A percentile compares a stretch with the other conserved stretches of the same genome.
These are phyloP conservation scores for Stegodyphus mimosarum DNA, from an alignment of 1,140 invertebrate species.

Conservation along the genomic window DNA sequence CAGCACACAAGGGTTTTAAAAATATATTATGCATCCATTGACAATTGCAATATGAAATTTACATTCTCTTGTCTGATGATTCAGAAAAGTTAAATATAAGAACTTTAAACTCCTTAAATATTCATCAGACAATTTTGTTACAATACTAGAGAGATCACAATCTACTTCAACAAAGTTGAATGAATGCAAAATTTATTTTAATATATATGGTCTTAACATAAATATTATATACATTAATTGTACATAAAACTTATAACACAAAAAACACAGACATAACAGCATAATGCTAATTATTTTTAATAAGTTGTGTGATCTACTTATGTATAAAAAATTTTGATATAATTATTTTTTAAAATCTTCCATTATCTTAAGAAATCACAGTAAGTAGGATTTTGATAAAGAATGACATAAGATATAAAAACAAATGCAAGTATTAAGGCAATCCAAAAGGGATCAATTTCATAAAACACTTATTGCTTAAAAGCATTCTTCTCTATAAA, in stretches of 20 bases:
- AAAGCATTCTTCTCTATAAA: too few species aligned
- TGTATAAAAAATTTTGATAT: too few species aligned
- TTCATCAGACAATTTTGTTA: not conserved
- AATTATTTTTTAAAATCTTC: too few species aligned
- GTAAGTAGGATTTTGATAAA: too few species aligned
- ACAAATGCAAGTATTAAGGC: too few species aligned
- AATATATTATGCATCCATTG: constrained; percentile 30
- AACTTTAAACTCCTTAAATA: not conserved
- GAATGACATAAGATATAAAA: too few species aligned
- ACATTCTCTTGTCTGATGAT: not conserved
- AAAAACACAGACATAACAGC: not conserved
- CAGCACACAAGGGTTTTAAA: constrained; percentile 23
- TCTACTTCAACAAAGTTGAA: constrained; percentile 41
- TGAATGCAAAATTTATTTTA: constrained; percentile 28
- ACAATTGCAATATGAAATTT: constrained; percentile 32
- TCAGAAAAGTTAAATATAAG: not conserved
- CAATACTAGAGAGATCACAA: constrained; percentile 47
- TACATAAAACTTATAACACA: constrained; percentile 27
- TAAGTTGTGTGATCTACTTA: too few species aligned
- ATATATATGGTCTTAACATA: constrained; percentile 6
- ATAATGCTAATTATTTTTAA: too few species aligned
- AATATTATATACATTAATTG: constrained; percentile 48
- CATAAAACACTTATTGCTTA: too few species aligned
- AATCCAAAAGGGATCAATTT: too few species aligned
- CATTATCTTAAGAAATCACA: too few species aligned